Conservation (phyloP, 2,888 invertebrate species). For the Eupithecia pulchellata region DNA sequence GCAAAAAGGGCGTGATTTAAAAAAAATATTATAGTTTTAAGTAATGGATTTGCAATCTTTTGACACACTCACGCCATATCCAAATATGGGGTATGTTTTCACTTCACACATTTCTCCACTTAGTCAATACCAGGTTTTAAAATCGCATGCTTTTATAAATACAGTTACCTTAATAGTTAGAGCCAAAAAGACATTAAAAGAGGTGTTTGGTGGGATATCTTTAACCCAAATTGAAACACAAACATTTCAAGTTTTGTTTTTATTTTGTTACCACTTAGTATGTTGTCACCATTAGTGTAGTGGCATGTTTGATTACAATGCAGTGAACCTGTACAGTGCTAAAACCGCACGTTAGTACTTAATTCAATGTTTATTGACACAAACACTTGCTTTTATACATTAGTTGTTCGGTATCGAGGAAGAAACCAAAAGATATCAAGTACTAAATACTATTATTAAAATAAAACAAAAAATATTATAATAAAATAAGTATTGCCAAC, state of each 20-base stretch:
- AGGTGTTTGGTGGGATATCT: constrained; percentile 66
- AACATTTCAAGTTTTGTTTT: constrained; percentile 51
- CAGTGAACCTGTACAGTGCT: constrained; percentile 53
- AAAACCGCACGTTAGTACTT: constrained; percentile 51
- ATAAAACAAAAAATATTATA: too few species aligned
- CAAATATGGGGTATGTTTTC: constrained; percentile 3
- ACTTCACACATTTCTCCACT: constrained; percentile 18
- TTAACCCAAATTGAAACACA: constrained; percentile 61
- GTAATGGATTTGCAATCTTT: neutral
- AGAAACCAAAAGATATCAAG: constrained; percentile 1
- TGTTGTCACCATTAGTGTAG: constrained; percentile 56
- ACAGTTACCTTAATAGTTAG: constrained; percentile 40
- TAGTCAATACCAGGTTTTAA: constrained; percentile 14
- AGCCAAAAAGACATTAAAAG: constrained; percentile 44
- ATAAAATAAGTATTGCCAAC: too few species aligned
- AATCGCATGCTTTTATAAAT: constrained; percentile 47
- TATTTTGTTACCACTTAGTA: constrained; percentile 58
- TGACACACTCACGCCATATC: neutral
- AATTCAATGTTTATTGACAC: constrained; percentile 24
- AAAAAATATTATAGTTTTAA: neutral
- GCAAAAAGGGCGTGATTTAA: neutral
- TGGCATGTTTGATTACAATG: constrained; percentile 78
- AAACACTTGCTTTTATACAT: neutral
- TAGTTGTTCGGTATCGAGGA: neutral
- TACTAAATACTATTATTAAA: too few species aligned